Base-by-base conservation (phyloP, 2,888 invertebrate genomes). In the Drosophila algonquin region DNA sequence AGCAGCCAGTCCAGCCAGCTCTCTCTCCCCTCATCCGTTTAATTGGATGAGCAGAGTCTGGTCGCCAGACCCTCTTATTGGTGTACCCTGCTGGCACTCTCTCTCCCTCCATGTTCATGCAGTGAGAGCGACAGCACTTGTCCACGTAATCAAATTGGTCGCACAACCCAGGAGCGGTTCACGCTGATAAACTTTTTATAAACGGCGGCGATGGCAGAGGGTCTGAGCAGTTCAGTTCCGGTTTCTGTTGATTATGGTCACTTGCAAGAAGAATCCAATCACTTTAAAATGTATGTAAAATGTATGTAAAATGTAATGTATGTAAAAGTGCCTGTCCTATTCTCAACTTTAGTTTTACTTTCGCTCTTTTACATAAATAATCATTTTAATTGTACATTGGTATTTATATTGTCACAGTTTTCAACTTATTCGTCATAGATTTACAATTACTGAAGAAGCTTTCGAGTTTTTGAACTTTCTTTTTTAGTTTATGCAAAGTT, bases 61-160 rank as follows among this genome's bases (percentile, higher is more conserved):
- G 14, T 2, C 32, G 12, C 7, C n/a, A 32, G 21, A 50, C 44
- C 47, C 60, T 27, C 53, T 63, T 35, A 63, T 40, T 14, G 40
- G 40, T 40, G 14, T 40, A 14, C 40, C 40, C 40, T 40, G 40
- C 40, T 14, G 35, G 35, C 14, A 12, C 40, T 40, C 40, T 14
- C 40, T 40, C 40, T 14, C 14, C 12, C 14, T 14, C 40, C 14
- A 40, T 40, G 2, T 40, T 40, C 65, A 76, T 18, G 40, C 40
- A 53, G 44, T 60, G 51, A 48, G 59, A 53, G 47, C 47, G 24
- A 45, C 44, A 40, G 64, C 83, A 77, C 74, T 79, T 86, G 83
- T 86, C 86, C 83, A 83, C 83, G 83, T 83, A 86, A 85, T 76
- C 89, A 86, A 77, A 58, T 67, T 53, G 59, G 60, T 71, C 47